phyloP scores from a whole-genome alignment of 2,888 invertebrate genomes.

The Lamproptera curius region DNA sequence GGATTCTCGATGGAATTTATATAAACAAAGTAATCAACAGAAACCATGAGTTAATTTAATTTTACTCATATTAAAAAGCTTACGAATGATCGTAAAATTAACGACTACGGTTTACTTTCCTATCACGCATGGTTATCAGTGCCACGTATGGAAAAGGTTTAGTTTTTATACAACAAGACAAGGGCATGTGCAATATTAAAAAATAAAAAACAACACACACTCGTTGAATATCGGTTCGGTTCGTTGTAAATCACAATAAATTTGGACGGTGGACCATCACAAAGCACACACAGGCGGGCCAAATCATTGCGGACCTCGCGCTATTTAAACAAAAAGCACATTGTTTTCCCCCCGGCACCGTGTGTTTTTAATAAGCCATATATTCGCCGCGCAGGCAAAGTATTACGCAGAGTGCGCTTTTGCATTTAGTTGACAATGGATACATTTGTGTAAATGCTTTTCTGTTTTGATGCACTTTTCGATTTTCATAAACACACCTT shows the following conservation, averaged over 20 bases:
- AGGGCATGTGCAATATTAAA: no score
- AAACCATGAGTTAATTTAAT: no score
- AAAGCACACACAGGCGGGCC: not conserved
- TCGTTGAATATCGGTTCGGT: not conserved
- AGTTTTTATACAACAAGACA: no score
- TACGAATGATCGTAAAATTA: no score
- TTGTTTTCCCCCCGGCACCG: conserved; percentile 1
- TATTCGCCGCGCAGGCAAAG: conserved; percentile 3
- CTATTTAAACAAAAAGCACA: not conserved
- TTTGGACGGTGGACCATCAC: not conserved
- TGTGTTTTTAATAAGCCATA: conserved; percentile 4
- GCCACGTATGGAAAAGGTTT: no score
- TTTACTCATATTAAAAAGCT: no score
- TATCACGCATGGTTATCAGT: no score
- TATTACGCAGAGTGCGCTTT: conserved; percentile 13
- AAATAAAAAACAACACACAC: no score
- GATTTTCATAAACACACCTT: conserved; percentile 2
- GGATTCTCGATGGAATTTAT: no score
- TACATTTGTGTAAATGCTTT: conserved; percentile 12
- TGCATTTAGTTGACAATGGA: conserved; percentile 12
- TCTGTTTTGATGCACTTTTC: conserved; percentile 1
- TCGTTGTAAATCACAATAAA: not conserved
- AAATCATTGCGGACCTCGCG: not conserved
- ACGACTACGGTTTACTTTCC: no score
- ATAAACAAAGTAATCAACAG: no score